Percentiles rank a stretch among this genome's conserved stretches.
Conservation (phyloP, 2,797 vertebrate genomes). For the Karalla daura region DNA sequence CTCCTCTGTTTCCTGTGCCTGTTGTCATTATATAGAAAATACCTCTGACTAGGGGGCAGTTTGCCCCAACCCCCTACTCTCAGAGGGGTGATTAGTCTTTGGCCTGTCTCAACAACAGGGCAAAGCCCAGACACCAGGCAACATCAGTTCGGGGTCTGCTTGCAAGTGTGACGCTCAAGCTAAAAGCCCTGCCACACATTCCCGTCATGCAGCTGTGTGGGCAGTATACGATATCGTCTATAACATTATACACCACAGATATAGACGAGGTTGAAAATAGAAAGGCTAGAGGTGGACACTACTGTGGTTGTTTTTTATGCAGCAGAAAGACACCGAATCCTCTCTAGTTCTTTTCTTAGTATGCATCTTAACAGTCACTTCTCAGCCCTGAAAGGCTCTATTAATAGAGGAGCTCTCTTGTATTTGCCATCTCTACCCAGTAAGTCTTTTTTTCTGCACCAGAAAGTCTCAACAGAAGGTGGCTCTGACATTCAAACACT, state of each 20-base stretch:
- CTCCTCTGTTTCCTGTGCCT: slow-evolving; percentile 74
- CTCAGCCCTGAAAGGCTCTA: slow-evolving; percentile 72
- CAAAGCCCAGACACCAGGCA: slow-evolving; percentile 38
- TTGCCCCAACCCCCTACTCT: slow-evolving; percentile 58
- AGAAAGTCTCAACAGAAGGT: slow-evolving; percentile 31
- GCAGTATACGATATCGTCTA: neutral
- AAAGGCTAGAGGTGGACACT: slow-evolving; percentile 6
- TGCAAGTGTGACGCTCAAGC: neutral
- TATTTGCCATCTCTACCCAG: slow-evolving; percentile 49
- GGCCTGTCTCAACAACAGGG: slow-evolving; percentile 51
- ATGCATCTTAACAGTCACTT: slow-evolving; percentile 45
- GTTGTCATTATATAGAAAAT: slow-evolving; percentile 78
- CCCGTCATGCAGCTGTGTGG: neutral
- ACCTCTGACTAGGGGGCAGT: slow-evolving; percentile 72
- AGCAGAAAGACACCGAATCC: slow-evolving; percentile 24
- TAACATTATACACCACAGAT: slow-evolving; percentile 24
- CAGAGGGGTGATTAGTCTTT: slow-evolving; percentile 73
- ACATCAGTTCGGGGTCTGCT: slow-evolving; percentile 25
- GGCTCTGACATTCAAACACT: slow-evolving; percentile 34
- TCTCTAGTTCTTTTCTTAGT: slow-evolving; percentile 47
- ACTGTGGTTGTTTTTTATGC: slow-evolving; percentile 22
- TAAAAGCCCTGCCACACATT: slow-evolving; percentile 7
- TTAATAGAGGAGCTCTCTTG: slow-evolving; percentile 73
- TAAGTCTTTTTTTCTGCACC: slow-evolving; percentile 45
- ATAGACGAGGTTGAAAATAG: slow-evolving; percentile 15